phyloP scores from a whole-genome alignment of 2,888 invertebrate species.

The Thyatira batis region DNA sequence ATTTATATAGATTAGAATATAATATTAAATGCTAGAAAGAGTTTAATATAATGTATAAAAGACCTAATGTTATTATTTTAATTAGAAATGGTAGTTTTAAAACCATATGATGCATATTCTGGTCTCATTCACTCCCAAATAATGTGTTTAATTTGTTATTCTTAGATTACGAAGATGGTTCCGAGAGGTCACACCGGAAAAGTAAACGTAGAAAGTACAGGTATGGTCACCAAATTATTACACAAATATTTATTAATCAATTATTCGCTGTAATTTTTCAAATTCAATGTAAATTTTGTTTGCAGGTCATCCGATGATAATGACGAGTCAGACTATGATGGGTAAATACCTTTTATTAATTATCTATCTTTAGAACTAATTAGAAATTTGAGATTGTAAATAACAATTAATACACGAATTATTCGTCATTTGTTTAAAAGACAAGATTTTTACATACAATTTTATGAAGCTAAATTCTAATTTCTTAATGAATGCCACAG shows the following conservation, averaged over 20 bases:
- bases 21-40: too few species aligned
- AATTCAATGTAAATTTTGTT: conserved; percentile 13
- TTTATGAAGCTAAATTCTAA: neutral
- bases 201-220: conserved; percentile 62
- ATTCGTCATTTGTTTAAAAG: too few species aligned
- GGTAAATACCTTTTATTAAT: conserved; percentile 38
- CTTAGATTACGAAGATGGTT: conserved; percentile 59
- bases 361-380: neutral
- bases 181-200: conserved; percentile 53
- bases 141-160: conserved; percentile 19
- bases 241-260: too few species aligned
- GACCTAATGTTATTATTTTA: too few species aligned
- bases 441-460: too few species aligned
- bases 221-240: too few species aligned
- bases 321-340: conserved; percentile 60
- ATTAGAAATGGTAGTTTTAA: too few species aligned
- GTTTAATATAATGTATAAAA: too few species aligned
- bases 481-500: conserved; percentile 33
- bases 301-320: conserved; percentile 65
- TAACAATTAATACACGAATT: too few species aligned
- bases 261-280: too few species aligned
- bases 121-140: neutral
- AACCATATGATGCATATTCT: too few species aligned
- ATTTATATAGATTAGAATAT: too few species aligned
- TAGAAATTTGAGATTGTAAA: neutral